Percentiles rank a stretch among this genome's conserved stretches.
Evolutionary conservation across 2,888 invertebrate genomes (phyloP).

Genomic region (Euplagia quadripunctaria): DNA sequence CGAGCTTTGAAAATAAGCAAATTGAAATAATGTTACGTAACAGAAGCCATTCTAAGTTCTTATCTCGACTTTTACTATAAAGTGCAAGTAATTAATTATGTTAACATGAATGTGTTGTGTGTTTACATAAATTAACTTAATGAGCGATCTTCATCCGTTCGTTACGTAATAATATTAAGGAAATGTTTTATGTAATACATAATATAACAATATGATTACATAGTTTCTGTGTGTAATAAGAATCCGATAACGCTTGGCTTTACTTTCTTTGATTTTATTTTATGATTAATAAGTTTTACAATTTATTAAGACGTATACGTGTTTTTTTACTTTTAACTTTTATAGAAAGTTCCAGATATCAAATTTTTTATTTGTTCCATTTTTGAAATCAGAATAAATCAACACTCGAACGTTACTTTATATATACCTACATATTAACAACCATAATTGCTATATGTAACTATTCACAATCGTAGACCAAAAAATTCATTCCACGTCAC

Average conservation of each 20-base stretch:
- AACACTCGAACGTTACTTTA: too few relatives aligned
- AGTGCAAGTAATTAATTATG: conserved; percentile 32
- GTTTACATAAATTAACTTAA: conserved; percentile 48
- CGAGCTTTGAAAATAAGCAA: background rate
- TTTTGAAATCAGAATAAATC: background rate
- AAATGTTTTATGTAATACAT: conserved; percentile 36
- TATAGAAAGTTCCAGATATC: too few relatives aligned
- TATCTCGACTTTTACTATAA: conserved; percentile 36
- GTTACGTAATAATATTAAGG: conserved; percentile 39
- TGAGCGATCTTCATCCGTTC: conserved; percentile 28
- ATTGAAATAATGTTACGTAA: conserved; percentile 30
- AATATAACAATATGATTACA: conserved; percentile 18
- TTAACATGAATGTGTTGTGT: conserved; percentile 35
- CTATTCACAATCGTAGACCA: too few relatives aligned
- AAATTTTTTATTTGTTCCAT: background rate
- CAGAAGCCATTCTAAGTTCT: conserved; percentile 21
- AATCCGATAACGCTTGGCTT: background rate
- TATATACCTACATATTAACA: too few relatives aligned
- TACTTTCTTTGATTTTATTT: background rate
- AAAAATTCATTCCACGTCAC: too few relatives aligned
- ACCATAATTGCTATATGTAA: too few relatives aligned
- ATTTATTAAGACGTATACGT: background rate
- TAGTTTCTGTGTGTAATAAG: conserved; percentile 4
- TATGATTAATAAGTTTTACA: background rate
- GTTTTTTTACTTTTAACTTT: background rate